A percentile compares a stretch with the other conserved stretches of the same genome.
Conservation (phyloP, 37 sponge, comb jelly and placozoan species). For the Hexactinellida sp. region DNA sequence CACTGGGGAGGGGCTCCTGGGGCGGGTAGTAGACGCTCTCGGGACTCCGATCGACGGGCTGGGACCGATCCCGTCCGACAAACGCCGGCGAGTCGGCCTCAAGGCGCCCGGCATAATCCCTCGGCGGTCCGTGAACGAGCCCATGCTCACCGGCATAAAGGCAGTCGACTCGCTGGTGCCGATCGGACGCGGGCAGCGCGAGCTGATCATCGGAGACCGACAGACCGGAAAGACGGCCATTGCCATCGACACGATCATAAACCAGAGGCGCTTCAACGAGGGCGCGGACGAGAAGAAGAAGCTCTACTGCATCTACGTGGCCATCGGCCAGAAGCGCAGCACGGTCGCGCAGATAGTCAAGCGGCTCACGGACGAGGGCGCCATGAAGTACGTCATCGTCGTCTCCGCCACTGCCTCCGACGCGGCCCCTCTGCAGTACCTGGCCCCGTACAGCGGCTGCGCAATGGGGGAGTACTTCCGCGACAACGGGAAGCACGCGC, state of each 20-base stretch:
- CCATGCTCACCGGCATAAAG: constrained; percentile 97
- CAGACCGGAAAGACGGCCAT: constrained; percentile 99
- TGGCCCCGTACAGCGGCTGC: constrained; percentile 95
- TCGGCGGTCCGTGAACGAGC: constrained; percentile 85
- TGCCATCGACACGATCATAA: constrained; percentile 97
- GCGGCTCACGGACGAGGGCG: constrained; percentile 80
- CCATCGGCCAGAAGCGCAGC: constrained; percentile 99
- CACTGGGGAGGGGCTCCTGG: constrained; percentile 71
- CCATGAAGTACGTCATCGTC: constrained; percentile 92
- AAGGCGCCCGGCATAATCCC: constrained; percentile 99
- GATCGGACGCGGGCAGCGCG: constrained; percentile 96
- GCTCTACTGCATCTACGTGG: constrained; percentile 93
- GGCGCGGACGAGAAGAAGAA: constrained; percentile 92
- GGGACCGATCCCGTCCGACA: constrained; percentile 60
- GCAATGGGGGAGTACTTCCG: constrained; percentile 99
- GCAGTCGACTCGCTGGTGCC: constrained; percentile 97
- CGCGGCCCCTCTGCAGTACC: constrained; percentile 96
- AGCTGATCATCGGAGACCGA: constrained; percentile 96
- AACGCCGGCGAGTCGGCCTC: constrained; percentile 74
- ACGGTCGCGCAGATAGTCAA: constrained; percentile 97
- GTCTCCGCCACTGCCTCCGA: constrained; percentile 99
- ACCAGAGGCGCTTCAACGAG: constrained; percentile 90
- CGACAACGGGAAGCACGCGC: constrained; percentile 94
- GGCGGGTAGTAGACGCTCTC: constrained; percentile 92
- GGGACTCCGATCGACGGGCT: constrained; percentile 93